A percentile compares a stretch with the other conserved stretches of the same genome.
These are phyloP conservation scores for Orestias chungarensis DNA, from an alignment of 2,797 vertebrate species.

Conservation along the genomic window DNA sequence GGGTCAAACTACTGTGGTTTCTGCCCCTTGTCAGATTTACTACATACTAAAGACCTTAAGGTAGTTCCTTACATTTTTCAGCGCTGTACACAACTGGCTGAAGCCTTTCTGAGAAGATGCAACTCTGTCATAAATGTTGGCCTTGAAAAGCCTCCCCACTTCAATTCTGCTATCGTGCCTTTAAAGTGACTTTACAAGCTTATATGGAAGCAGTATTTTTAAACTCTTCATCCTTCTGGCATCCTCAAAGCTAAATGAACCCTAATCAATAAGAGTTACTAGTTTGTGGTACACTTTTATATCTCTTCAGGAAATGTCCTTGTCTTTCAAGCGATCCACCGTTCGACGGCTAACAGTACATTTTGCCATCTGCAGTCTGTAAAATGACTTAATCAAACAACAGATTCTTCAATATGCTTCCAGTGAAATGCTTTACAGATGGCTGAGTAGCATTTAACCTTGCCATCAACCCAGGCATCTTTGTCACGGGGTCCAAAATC, in stretches of 20 bases:
- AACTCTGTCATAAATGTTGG: constrained; percentile 41
- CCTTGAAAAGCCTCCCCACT: constrained; percentile 39
- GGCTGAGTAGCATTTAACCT: constrained; percentile 10
- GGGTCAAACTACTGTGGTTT: constrained; percentile 60
- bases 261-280: constrained; percentile 12
- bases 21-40: constrained; percentile 68
- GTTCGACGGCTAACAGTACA: background rate
- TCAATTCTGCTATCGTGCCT: constrained; percentile 15
- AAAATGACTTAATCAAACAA: constrained; percentile 11
- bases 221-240: background rate
- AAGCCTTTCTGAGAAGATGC: constrained; percentile 32
- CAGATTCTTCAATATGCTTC: background rate
- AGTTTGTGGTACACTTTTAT: constrained; percentile 19
- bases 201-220: constrained; percentile 31
- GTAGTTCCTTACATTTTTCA: constrained; percentile 55
- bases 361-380: background rate
- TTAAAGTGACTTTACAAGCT: constrained; percentile 25
- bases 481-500: constrained; percentile 1
- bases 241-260: background rate
- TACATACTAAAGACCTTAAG: constrained; percentile 59
- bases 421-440: constrained; percentile 1
- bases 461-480: background rate
- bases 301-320: constrained; percentile 12
- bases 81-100: constrained; percentile 27
- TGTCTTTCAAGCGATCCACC: constrained; percentile 17